Base-by-base conservation (phyloP, 1,140 invertebrate species). In the Drosophila varians region DNA sequence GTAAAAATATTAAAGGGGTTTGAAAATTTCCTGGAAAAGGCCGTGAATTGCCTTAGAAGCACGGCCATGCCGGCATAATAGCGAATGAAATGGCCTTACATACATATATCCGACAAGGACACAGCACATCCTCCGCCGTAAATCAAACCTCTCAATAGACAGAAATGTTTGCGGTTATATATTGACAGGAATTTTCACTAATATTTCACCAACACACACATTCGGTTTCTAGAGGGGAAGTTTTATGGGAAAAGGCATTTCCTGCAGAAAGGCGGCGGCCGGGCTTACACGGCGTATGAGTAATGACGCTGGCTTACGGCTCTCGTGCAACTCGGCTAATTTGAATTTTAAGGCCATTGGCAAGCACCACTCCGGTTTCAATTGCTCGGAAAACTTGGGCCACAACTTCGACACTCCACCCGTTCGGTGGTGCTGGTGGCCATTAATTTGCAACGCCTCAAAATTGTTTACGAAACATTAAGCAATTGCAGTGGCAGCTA, bases 371-470 rank as follows among this genome's bases (percentile, higher is more conserved):
- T 64, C 40, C 54, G 21, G 61, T 65, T 86, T 73, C 64, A 84
- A 84, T 84, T 80, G 80, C 72, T 74, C 75, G 82, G 80, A 87
- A 80, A 87, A 78, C 74, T 68, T 25, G 38, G 19, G 28, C 73
- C 55, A 55, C 52, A 45, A 68, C 72, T 65, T 61, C 40, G 53
- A 34, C 71, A 58, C 38, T 16, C 38, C 18, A 18, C 38, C 9
- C 38, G 16, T n/a, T 42, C 14, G 1, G 2, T 6, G 28, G 12
- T n/a, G n/a, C n/a, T 21, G 52, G 51, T 42, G 80, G 26, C 75
- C 74, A 80, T 79, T 80, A 73, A 79, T 80, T 79, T 73, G 64
- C 65, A 71, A 76, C 76, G 76, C 72, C 80, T 80, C 78, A 80
- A 70, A 69, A 76, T 77, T 73, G 65, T 72, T 79, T 76, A 87